A percentile compares a stretch with the other conserved stretches of the same genome.
phyloP scores from a whole-genome alignment of 2,888 invertebrate genomes.

The Drosophila kambysellisi region DNA sequence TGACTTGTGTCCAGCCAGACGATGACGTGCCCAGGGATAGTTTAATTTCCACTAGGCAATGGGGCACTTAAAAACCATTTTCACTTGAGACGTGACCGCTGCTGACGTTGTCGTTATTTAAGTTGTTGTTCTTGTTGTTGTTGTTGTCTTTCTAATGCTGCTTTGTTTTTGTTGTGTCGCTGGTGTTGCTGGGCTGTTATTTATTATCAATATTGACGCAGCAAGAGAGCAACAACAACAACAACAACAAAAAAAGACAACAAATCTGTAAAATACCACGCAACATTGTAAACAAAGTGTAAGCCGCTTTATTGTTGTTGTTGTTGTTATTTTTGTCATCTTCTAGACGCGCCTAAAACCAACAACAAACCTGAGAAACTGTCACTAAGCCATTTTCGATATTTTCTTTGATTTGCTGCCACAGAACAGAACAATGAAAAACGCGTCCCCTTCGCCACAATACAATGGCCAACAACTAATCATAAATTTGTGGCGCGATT shows the following conservation, averaged over 20 bases:
- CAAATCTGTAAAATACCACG: constrained; percentile 78
- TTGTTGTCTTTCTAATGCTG: constrained; percentile 53
- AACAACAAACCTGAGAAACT: constrained; percentile 56
- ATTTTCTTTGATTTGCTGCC: constrained; percentile 57
- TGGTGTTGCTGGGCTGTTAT: constrained; percentile 59
- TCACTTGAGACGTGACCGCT: constrained; percentile 79
- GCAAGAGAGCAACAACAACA: constrained; percentile 41
- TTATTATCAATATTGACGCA: constrained; percentile 80
- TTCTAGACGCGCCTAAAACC: constrained; percentile 62
- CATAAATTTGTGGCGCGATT: constrained; percentile 79
- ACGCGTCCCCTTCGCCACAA: constrained; percentile 35
- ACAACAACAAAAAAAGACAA: constrained; percentile 26
- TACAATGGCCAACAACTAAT: constrained; percentile 61
- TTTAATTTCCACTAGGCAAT: constrained; percentile 78
- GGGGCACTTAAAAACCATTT: constrained; percentile 78
- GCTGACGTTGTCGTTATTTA: constrained; percentile 54
- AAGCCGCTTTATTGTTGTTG: constrained; percentile 71
- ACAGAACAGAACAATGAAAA: constrained; percentile 24
- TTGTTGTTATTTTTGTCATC: constrained; percentile 47
- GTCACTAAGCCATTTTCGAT: constrained; percentile 69
- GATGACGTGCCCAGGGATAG: constrained; percentile 79
- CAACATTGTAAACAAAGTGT: constrained; percentile 80
- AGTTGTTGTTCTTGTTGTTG: constrained; percentile 22
- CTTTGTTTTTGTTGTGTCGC: constrained; percentile 51
- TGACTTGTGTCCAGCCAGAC: constrained; percentile 41